Evolutionary conservation across 2,113 vertebrate genomes (phyloP).

Genomic region (Pseudorectes ferrugineus): DNA sequence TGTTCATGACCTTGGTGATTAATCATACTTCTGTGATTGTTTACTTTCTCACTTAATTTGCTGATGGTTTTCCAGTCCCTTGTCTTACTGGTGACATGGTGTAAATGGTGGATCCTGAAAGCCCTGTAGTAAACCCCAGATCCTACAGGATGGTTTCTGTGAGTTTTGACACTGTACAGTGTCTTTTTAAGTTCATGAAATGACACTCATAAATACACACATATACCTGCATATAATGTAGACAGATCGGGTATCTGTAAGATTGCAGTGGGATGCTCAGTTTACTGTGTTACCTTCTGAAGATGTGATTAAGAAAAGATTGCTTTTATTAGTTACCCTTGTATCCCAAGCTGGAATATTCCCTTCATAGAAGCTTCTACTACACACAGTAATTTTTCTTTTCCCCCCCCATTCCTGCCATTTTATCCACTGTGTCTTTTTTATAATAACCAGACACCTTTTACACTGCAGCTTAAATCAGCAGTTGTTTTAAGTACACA

Average conservation of each 20-base stretch:
- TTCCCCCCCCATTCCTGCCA: background rate
- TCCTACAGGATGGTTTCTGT: background rate
- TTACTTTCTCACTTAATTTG: background rate
- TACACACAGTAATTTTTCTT: background rate
- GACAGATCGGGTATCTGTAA: accelerated
- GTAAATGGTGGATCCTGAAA: background rate
- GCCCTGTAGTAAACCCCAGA: background rate
- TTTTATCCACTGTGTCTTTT: background rate
- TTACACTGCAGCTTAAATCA: background rate
- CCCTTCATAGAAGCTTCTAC: background rate
- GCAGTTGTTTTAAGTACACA: background rate
- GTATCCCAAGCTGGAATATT: background rate
- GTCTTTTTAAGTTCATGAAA: background rate
- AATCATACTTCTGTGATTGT: background rate
- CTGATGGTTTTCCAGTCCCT: background rate
- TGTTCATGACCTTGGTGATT: background rate
- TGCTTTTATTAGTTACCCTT: background rate
- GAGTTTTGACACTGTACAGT: background rate
- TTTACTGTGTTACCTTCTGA: background rate
- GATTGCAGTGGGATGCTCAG: background rate
- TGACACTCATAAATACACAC: background rate
- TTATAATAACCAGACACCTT: background rate
- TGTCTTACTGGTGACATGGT: background rate
- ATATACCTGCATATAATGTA: accelerated
- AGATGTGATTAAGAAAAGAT: background rate